Evolutionary conservation across 2,888 invertebrate species (phyloP), one percentile per base, ranked within the genome.

Genomic region (Malthinus flaveolus): DNA sequence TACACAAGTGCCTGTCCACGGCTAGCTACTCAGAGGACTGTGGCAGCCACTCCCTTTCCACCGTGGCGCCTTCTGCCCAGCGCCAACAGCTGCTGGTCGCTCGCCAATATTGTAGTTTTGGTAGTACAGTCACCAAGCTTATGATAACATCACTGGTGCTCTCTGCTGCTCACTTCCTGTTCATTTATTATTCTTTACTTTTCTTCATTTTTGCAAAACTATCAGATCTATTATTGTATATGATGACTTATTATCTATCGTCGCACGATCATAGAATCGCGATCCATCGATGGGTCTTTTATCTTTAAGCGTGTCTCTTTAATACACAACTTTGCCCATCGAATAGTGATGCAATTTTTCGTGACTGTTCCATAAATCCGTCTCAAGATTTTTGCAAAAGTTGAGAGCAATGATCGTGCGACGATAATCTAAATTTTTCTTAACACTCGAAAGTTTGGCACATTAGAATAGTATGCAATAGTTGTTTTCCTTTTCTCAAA

Each of bases 21-120:
- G 90, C 90, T 82, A 89, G 89, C 82, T 89, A 90, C 86, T 88
- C 88, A 81, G 89, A 86, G 80, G 84, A 84, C 82, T 82, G 82
- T 81, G 76, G 73, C 75, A 75, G 73, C 73, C 74, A 71, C 69
- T 71, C 70, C 66, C 75, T 75, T 67, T 74, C 75, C 74, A 75
- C 78, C 71, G 72, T 75, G 73, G 73, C 71, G 71, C 70, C 70
- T 71, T 73, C 69, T 66, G 74, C 75, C 80, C 74, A 72, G 73
- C 77, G 74, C 73, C 73, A 69, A 83, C 78, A 78, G 83, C 86
- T 89, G 82, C 87, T 88, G 82, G 87, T 88, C 85, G 87, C 88
- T 85, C 88, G 91, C 85, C 91, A 91, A 87, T 92, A 91, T 90
- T 91, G 90, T 91, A 92, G 91, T 90, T 91, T 92, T 90, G 91